Percentiles rank a stretch among this genome's conserved stretches.
These are phyloP conservation scores for Heloderma charlesbogerti DNA, from an alignment of 2,113 vertebrate species.

Conservation along the genomic window DNA sequence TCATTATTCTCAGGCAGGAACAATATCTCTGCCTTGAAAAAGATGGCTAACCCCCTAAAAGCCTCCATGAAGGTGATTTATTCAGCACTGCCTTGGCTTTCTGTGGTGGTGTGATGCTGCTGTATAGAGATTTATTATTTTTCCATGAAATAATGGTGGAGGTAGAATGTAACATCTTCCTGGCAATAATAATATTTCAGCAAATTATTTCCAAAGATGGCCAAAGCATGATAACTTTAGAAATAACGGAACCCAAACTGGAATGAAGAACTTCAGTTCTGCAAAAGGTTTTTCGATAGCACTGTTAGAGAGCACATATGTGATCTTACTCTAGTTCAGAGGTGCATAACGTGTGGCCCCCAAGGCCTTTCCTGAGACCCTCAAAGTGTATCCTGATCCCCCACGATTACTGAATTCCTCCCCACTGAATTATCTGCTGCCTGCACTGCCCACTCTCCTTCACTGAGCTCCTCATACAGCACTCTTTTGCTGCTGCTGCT, in stretches of 20 bases:
- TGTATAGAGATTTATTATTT: background rate
- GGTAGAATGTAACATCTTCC: background rate
- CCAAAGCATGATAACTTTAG: background rate
- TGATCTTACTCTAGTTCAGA: fast-evolving
- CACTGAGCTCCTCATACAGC: no score
- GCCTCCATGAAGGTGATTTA: background rate
- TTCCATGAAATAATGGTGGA: background rate
- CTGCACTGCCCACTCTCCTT: no score
- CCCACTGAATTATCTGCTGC: no score
- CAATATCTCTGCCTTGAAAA: background rate
- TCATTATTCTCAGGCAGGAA: background rate
- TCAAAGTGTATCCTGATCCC: no score
- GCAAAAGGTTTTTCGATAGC: fast-evolving
- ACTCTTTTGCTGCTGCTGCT: no score
- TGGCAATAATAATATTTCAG: background rate
- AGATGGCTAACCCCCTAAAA: background rate
- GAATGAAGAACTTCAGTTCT: background rate
- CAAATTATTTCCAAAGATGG: background rate
- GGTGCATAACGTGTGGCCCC: no score
- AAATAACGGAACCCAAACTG: constrained; percentile 11
- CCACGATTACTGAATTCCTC: no score
- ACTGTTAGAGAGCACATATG: background rate
- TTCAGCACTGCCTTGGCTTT: background rate
- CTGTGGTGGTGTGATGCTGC: background rate
- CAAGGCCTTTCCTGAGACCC: no score